These are phyloP conservation scores for Poecilia picta DNA, from an alignment of 2,797 vertebrate genomes.

Conservation along the genomic window DNA sequence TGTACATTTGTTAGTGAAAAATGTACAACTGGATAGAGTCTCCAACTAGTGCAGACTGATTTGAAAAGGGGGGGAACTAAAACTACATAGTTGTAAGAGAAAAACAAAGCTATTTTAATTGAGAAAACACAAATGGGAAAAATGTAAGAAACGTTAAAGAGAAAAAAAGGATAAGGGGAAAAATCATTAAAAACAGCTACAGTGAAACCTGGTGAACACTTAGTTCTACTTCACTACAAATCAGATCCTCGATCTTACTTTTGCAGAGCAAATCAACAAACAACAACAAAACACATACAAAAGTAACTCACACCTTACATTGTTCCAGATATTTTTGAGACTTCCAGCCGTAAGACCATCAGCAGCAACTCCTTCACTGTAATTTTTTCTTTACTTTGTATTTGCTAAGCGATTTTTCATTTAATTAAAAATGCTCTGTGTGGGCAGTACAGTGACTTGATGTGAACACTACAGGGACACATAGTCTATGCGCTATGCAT, in stretches of 20 bases:
- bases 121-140: neutral
- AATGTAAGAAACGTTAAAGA: neutral
- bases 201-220: neutral
- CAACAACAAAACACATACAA: neutral
- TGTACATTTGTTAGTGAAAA: neutral
- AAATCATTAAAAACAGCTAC: neutral
- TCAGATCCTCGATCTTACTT: neutral
- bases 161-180: neutral
- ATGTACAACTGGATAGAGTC: neutral
- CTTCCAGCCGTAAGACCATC: neutral
- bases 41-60: neutral
- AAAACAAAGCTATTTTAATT: neutral
- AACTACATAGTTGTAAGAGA: neutral
- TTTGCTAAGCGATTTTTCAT: slow-evolving; percentile 43
- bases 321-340: neutral
- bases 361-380: neutral
- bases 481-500: slow-evolving; percentile 51
- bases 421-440: slow-evolving; percentile 60
- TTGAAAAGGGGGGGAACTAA: neutral
- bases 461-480: slow-evolving; percentile 49
- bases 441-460: slow-evolving; percentile 55
- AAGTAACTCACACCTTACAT: neutral
- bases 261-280: neutral
- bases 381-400: slow-evolving; percentile 33
- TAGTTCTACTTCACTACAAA: neutral